phyloP scores from a whole-genome alignment of 1,140 invertebrate species.

The Lepidurus packardi region DNA sequence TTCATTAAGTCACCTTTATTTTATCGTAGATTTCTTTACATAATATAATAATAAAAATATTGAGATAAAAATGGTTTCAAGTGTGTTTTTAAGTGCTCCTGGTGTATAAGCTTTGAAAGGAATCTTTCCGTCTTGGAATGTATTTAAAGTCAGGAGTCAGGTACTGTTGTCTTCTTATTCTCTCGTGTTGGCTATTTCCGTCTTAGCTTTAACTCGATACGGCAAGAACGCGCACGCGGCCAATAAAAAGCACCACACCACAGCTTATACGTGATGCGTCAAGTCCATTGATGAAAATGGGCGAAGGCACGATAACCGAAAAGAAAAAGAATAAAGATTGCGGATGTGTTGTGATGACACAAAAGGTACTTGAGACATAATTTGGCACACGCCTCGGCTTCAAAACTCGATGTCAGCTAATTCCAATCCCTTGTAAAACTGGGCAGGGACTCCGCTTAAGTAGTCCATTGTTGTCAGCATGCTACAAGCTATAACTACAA shows the following conservation, averaged over 20 bases:
- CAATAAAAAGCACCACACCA: not conserved
- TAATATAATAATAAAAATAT: no score
- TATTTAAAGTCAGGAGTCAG: not conserved
- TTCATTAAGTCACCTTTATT: no score
- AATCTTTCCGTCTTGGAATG: not conserved
- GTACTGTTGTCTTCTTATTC: not conserved
- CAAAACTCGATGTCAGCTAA: not conserved
- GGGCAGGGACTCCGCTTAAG: not conserved
- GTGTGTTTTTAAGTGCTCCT: not conserved
- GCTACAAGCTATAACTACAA: not conserved
- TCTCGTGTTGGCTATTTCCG: not conserved
- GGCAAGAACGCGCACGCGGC: not conserved
- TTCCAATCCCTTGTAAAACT: not conserved
- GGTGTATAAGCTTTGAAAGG: not conserved
- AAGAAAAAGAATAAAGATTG: not conserved
- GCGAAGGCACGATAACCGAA: not conserved
- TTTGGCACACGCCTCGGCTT: conserved; percentile 11
- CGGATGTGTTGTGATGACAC: conserved; percentile 14
- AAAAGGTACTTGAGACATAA: conserved; percentile 5
- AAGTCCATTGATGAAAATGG: conserved; percentile 13
- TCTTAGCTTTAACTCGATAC: not conserved
- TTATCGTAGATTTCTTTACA: no score
- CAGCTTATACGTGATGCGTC: not conserved
- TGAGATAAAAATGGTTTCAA: not conserved
- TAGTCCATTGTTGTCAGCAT: conserved; percentile 9